These are phyloP conservation scores for Camponotus pennsylvanicus DNA, from an alignment of 1,140 invertebrate species.

Conservation along the genomic window DNA sequence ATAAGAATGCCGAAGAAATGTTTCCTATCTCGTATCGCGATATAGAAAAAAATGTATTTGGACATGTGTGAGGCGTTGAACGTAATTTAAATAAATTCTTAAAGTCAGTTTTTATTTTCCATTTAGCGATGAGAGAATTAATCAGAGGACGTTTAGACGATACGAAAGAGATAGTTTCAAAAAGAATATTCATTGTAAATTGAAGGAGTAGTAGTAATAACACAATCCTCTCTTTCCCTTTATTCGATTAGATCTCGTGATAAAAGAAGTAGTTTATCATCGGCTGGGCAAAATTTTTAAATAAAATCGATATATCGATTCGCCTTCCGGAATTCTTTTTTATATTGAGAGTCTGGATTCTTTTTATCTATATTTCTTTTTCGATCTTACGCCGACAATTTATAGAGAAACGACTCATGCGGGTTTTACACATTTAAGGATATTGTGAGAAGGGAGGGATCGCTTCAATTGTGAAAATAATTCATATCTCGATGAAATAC, in stretches of 20 bases:
- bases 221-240: background rate
- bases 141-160: background rate
- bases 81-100: slow-evolving; percentile 77
- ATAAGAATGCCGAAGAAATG: background rate
- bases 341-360: background rate
- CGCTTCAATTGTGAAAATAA: background rate
- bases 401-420: background rate
- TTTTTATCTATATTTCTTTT: background rate
- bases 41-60: background rate
- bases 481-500: background rate
- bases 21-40: background rate
- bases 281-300: slow-evolving; percentile 67
- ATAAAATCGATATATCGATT: slow-evolving; percentile 61
- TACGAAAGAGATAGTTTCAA: slow-evolving; percentile 40
- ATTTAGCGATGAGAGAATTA: slow-evolving; percentile 34
- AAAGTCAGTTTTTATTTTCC: slow-evolving; percentile 33
- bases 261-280: slow-evolving; percentile 68
- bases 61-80: slow-evolving; percentile 64
- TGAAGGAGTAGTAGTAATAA: slow-evolving; percentile 47
- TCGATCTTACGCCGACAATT: background rate
- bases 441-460: background rate
- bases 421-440: background rate
- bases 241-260: slow-evolving; percentile 71
- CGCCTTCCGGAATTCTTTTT: slow-evolving; percentile 10
- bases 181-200: slow-evolving; percentile 63